These are phyloP conservation scores for Cryptus viduatorius DNA, from an alignment of 2,888 invertebrate genomes.

Conservation along the genomic window DNA sequence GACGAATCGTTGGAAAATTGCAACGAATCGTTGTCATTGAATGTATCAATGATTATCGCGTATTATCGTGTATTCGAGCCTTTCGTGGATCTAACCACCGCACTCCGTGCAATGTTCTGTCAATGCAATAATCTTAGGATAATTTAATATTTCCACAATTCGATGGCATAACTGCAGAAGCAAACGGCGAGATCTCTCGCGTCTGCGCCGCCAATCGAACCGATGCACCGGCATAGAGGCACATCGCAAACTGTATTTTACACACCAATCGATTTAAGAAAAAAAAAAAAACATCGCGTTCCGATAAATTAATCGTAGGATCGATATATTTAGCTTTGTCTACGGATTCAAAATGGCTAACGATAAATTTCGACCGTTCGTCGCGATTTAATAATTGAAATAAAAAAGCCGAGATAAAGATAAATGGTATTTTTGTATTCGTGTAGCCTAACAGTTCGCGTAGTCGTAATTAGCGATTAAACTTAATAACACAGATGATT, in stretches of 20 bases:
- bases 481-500: constrained; percentile 32
- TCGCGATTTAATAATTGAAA: constrained; percentile 29
- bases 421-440: constrained; percentile 75
- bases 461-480: constrained; percentile 56
- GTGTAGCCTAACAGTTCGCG: constrained; percentile 63
- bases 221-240: constrained; percentile 5
- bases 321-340: constrained; percentile 30
- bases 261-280: constrained; percentile 8
- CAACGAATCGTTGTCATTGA: not conserved
- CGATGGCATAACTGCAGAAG: constrained; percentile 45
- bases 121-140: constrained; percentile 77
- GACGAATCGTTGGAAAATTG: constrained; percentile 5
- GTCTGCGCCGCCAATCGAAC: constrained; percentile 34
- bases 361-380: not conserved
- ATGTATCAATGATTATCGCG: constrained; percentile 10
- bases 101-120: constrained; percentile 80
- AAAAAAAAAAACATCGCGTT: constrained; percentile 10
- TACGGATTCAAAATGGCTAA: constrained; percentile 9
- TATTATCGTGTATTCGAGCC: constrained; percentile 67
- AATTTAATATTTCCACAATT: constrained; percentile 42
- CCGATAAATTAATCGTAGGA: not conserved
- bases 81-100: constrained; percentile 68
- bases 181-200: constrained; percentile 59
- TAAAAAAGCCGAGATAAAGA: constrained; percentile 26
- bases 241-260: constrained; percentile 27